phyloP scores from a whole-genome alignment of 2,797 vertebrate genomes.

The Sebastes taczanowskii region DNA sequence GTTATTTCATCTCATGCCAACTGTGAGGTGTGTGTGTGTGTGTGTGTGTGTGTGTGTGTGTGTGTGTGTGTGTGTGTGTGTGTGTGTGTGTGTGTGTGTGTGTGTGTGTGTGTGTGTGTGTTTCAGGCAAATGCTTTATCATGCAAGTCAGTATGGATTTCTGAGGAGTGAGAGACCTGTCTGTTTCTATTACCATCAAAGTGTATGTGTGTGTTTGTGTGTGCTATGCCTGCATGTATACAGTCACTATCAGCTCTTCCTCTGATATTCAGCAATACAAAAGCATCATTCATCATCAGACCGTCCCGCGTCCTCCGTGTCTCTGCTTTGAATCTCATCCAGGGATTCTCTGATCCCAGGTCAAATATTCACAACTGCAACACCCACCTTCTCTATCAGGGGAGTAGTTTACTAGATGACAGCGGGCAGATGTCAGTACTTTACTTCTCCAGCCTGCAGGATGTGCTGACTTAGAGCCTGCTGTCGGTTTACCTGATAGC shows the following conservation, averaged over 20 bases:
- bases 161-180: constrained; percentile 40
- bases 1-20: constrained; percentile 43
- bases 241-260: neutral
- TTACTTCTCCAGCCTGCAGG: constrained; percentile 13
- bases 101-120: no score
- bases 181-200: constrained; percentile 46
- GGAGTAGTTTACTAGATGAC: constrained; percentile 41
- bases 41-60: neutral
- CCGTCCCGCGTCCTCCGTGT: neutral
- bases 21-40: neutral
- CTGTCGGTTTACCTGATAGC: constrained; percentile 45
- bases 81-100: no score
- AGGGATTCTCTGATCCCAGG: constrained; percentile 38
- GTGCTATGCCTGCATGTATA: neutral
- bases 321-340: constrained; percentile 18
- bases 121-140: constrained; percentile 35
- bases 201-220: neutral
- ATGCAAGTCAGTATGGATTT: constrained; percentile 38
- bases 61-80: no score
- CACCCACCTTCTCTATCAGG: constrained; percentile 25
- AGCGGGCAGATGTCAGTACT: constrained; percentile 30
- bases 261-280: constrained; percentile 15
- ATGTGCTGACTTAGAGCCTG: constrained; percentile 58
- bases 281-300: constrained; percentile 42
- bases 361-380: constrained; percentile 52